A percentile compares a stretch with the other conserved stretches of the same genome.
These are phyloP conservation scores for Aphelenchoides avenae DNA, from an alignment of 1,140 invertebrate genomes.

Conservation along the genomic window DNA sequence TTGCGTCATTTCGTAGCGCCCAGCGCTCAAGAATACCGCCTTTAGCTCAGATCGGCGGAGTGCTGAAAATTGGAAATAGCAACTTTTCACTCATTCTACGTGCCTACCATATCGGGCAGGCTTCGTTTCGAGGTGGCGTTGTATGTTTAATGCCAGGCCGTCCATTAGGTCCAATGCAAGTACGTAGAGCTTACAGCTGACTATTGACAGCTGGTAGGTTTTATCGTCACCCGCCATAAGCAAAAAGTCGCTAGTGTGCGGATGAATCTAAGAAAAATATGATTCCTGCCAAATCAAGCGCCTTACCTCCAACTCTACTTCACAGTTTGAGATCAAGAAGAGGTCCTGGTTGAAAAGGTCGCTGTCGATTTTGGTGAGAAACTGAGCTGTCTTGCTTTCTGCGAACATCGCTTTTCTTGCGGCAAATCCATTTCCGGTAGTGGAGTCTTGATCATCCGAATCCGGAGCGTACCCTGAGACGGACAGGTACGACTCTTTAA, in stretches of 20 bases:
- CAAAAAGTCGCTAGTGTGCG: no score
- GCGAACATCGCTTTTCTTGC: neutral
- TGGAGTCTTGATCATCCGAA: neutral
- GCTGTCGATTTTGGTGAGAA: slow-evolving; percentile 2
- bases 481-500: slow-evolving; percentile 12
- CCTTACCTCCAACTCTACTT: slow-evolving; percentile 12
- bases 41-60: slow-evolving; percentile 15
- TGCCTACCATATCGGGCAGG: slow-evolving; percentile 14
- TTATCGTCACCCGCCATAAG: no score
- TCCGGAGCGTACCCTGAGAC: slow-evolving; percentile 1
- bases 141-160: slow-evolving; percentile 14
- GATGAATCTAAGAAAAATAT: no score
- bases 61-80: no score
- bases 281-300: no score
- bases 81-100: no score
- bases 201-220: no score
- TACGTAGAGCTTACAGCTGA: no score
- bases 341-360: slow-evolving; percentile 6
- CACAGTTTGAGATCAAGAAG: slow-evolving; percentile 3
- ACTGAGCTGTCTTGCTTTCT: neutral
- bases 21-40: slow-evolving; percentile 9
- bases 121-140: neutral
- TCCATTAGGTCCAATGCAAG: no score
- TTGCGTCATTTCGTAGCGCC: slow-evolving; percentile 6
- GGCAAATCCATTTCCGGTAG: neutral